Evolutionary conservation across 1,140 invertebrate species (phyloP), one percentile per base, ranked within the genome.

Genomic region (Magallana gigas): DNA sequence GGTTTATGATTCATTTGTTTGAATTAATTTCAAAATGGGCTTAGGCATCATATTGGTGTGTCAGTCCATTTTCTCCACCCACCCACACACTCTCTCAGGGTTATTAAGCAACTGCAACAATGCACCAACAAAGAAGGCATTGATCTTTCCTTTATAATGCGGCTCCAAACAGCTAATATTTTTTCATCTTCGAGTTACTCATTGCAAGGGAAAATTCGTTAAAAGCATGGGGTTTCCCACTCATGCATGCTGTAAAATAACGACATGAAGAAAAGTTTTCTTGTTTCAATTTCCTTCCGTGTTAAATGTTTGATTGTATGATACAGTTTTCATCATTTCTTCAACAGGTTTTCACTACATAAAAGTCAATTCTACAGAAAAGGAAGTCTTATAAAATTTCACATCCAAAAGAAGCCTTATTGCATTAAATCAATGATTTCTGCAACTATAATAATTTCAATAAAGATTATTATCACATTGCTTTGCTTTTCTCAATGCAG

Each of bases 1-100:
- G 64, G 12, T 76, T 76, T 29, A 76, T 76, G 68, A 76, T 76
- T 76, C 68, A 76, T 76, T 71, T 23, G 68, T 36, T 76, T 48
- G 5, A 48, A 48, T 48, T 29, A 36, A 76, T 36, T 76, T 76
- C 23, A 23, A 36, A 36, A 76, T 36, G 23, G 68, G 68, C 9
- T 29, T 36, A 9, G 68, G 68, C 9, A 8, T 11, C 36, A 48
- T 48, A 48, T 48, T 48, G 36, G 18, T 71, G 68, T 76, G 18
- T 76, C 68, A 76, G 23, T 76, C 68, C 3, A 12, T 11, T 76
- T 23, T 36, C 23, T 48, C 36, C 36, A 18, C 18, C 23, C 68
- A 23, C 68, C 68, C 68, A 76, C 68, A 76, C 23, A 36, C 23
- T n/a, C 5, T 71, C n/a, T 76, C 23, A 76, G 23, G 23, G 68